A percentile compares a stretch with the other conserved stretches of the same genome.
phyloP scores from a whole-genome alignment of 2,888 invertebrate genomes.

The Trachelus troglodyta region DNA sequence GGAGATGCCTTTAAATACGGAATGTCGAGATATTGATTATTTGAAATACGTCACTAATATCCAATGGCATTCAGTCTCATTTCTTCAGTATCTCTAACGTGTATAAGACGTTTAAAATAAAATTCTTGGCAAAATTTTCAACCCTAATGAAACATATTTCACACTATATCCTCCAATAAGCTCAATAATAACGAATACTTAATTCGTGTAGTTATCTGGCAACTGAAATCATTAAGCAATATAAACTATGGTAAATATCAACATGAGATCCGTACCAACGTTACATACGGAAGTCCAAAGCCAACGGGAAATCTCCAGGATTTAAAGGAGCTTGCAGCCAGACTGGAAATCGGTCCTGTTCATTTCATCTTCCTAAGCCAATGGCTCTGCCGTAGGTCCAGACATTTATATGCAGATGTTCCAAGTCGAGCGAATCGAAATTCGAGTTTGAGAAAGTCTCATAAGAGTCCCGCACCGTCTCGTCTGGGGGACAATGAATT shows the following conservation, averaged over 20 bases:
- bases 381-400: slow-evolving; percentile 15
- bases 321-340: neutral
- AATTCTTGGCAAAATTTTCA: neutral
- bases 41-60: slow-evolving; percentile 48
- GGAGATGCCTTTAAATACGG: slow-evolving; percentile 45
- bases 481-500: neutral
- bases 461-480: neutral
- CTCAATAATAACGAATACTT: neutral
- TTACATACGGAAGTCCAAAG: neutral
- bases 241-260: neutral
- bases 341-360: neutral
- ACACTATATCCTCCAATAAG: neutral
- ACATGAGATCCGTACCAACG: neutral
- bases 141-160: neutral
- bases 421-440: slow-evolving; percentile 5
- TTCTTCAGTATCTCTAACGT: neutral
- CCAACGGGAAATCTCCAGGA: neutral
- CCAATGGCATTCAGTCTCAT: neutral
- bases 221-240: neutral
- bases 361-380: neutral
- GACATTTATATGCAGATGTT: slow-evolving; percentile 19
- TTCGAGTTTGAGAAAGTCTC: neutral
- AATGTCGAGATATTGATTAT: slow-evolving; percentile 50
- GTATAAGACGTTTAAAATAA: neutral
- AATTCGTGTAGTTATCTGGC: neutral